Percentiles rank a stretch among this genome's conserved stretches.
These are phyloP conservation scores for Vanessa atalanta DNA, from an alignment of 1,140 invertebrate species.

Conservation along the genomic window DNA sequence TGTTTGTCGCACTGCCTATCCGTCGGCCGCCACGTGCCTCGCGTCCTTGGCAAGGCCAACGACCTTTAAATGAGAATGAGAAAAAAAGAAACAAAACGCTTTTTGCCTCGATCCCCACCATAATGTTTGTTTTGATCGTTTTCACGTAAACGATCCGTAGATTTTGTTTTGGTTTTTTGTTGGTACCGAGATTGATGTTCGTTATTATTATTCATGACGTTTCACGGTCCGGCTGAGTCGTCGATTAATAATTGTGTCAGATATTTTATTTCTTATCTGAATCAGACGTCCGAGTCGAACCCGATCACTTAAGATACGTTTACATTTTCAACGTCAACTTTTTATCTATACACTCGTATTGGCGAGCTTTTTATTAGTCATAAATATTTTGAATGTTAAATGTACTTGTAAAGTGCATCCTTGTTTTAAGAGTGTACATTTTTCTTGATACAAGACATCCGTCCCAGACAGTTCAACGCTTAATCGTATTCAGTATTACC, in stretches of 20 bases:
- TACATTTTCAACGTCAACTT: constrained; percentile 3
- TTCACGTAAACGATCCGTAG: constrained; percentile 69
- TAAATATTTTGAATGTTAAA: not conserved
- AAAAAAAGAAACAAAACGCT: constrained; percentile 60
- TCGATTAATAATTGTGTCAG: constrained; percentile 29
- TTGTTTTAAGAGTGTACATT: constrained; percentile 11
- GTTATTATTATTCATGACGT: constrained; percentile 56
- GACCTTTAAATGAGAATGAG: constrained; percentile 63
- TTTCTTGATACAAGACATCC: constrained; percentile 50
- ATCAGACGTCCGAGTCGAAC: constrained; percentile 4
- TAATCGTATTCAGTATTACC: constrained; percentile 76
- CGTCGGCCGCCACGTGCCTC: constrained; percentile 59
- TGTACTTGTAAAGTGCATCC: not conserved
- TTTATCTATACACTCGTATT: not conserved
- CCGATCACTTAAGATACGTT: not conserved
- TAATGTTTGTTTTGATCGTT: constrained; percentile 76
- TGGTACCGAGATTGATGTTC: constrained; percentile 47
- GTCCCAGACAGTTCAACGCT: constrained; percentile 53
- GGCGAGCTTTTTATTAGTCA: not conserved
- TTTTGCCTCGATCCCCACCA: constrained; percentile 60
- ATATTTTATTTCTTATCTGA: constrained; percentile 23
- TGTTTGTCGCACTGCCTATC: constrained; percentile 64
- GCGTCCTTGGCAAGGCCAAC: constrained; percentile 72
- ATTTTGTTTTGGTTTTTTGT: constrained; percentile 58
- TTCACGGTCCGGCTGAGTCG: constrained; percentile 23